phyloP scores from a whole-genome alignment of 2,797 vertebrate genomes.

The Lutjanus argentimaculatus region DNA sequence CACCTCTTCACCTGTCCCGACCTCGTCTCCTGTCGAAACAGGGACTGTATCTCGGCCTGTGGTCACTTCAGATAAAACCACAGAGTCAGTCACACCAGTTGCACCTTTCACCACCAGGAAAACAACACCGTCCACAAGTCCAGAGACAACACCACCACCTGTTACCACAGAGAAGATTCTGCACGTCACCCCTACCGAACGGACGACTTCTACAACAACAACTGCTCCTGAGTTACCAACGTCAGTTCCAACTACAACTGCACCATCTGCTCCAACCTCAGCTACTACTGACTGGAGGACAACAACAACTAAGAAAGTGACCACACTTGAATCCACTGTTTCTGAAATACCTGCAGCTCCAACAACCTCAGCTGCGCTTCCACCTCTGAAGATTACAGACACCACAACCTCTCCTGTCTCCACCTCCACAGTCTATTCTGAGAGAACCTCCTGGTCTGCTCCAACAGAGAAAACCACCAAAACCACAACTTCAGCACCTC shows the following conservation, averaged over 20 bases:
- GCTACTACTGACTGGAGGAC: constrained; percentile 56
- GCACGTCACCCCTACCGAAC: constrained; percentile 39
- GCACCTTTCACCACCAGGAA: constrained; percentile 57
- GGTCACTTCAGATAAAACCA: constrained; percentile 59
- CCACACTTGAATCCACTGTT: constrained; percentile 56
- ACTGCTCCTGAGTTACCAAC: constrained; percentile 45
- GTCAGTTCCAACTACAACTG: constrained; percentile 44
- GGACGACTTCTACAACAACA: constrained; percentile 50
- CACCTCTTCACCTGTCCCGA: constrained; percentile 48
- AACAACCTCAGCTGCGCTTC: constrained; percentile 54
- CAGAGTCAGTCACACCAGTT: constrained; percentile 64
- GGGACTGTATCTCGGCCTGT: constrained; percentile 51
- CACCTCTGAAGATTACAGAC: constrained; percentile 62
- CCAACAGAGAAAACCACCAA: constrained; percentile 57
- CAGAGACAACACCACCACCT: constrained; percentile 51
- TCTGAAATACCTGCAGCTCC: constrained; percentile 50
- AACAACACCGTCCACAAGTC: constrained; percentile 52
- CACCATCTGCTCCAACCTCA: constrained; percentile 45
- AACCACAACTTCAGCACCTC: constrained; percentile 47
- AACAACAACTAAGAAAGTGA: constrained; percentile 71
- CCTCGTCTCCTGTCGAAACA: constrained; percentile 59
- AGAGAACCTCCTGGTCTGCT: constrained; percentile 72
- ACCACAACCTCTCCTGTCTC: constrained; percentile 50
- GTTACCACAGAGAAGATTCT: constrained; percentile 65
- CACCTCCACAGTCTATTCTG: constrained; percentile 49